A percentile compares a stretch with the other conserved stretches of the same genome.
Conservation (phyloP, 2,797 vertebrate genomes). For the Cyprinodon diabolis region DNA sequence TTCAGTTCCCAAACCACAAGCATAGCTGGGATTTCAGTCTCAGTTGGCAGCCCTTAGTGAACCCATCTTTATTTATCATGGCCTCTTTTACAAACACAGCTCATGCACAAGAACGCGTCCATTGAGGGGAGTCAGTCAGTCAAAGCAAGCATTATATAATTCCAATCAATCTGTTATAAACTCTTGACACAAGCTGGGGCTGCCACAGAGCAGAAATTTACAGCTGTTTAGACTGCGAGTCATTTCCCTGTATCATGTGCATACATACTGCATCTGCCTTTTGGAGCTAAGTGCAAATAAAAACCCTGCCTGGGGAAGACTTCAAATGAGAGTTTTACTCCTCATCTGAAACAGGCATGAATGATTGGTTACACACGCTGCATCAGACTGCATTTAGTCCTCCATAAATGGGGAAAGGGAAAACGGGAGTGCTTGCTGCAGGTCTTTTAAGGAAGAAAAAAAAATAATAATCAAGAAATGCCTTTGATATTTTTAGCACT, state of each 20-base stretch:
- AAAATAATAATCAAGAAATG: not conserved
- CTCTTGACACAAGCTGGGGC: slow-evolving; percentile 62
- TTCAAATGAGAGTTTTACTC: slow-evolving; percentile 48
- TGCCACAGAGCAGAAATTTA: slow-evolving; percentile 66
- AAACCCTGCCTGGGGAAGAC: slow-evolving; percentile 29
- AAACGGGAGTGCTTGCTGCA: slow-evolving; percentile 16
- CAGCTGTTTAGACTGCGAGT: slow-evolving; percentile 68
- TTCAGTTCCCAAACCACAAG: slow-evolving; percentile 47
- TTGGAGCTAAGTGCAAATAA: slow-evolving; percentile 41
- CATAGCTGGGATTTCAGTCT: slow-evolving; percentile 46
- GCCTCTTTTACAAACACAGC: slow-evolving; percentile 57
- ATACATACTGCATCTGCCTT: slow-evolving; percentile 42
- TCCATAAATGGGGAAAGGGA: slow-evolving; percentile 25
- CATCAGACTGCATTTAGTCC: slow-evolving; percentile 39
- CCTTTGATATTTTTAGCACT: slow-evolving; percentile 25
- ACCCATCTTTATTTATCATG: slow-evolving; percentile 56
- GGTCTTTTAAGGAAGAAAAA: slow-evolving; percentile 9
- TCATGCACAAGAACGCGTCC: slow-evolving; percentile 56
- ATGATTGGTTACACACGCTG: slow-evolving; percentile 43
- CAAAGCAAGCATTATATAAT: slow-evolving; percentile 70
- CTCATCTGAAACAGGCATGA: slow-evolving; percentile 35
- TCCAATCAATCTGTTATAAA: slow-evolving; percentile 78
- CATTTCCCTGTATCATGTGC: slow-evolving; percentile 47
- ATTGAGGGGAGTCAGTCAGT: slow-evolving; percentile 70
- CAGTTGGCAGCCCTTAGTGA: slow-evolving; percentile 34